Base-by-base conservation (phyloP, 1,140 invertebrate species). In the Pollicipes pollicipes region DNA sequence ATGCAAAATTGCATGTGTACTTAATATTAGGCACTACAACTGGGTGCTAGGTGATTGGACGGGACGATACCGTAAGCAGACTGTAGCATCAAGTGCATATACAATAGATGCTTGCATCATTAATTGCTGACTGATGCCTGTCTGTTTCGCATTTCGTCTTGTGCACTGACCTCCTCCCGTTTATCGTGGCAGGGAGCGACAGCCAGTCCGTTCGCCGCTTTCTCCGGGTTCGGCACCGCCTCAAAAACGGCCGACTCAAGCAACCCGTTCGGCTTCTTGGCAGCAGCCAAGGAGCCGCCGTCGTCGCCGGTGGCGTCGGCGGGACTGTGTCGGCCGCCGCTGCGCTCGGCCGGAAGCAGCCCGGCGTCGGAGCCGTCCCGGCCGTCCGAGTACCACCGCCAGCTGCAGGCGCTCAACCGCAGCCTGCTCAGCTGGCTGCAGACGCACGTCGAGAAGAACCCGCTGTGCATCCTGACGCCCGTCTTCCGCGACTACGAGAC, bases 401-500 rank as follows among this genome's bases (percentile, higher is more conserved):
- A 66, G 64, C 28, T 95, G 66, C 90, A 88, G 80, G 85, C 84
- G 67, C 81, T 97, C 26, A 97, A 97, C 81, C 84, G 88, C 78
- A 86, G 87, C 77, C 86, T 95, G n/a, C 81, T 87, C 0, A 83
- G 87, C 69, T 97, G 93, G 90, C 91, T 96, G 64, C 87, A 88
- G 76, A 84, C 86, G 72, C 88, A 95, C 79, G 86, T 95, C 1
- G 87, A 90, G 71, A 83, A 88, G 75, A 92, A 90, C 81, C 88
- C 91, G 4, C 85, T 88, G 74, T 92, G 91, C 78, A 88, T 93
- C 77, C 81, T 97, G 13, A 88, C 88, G 28, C 93, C 93, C 64
- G 88, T 95, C 76, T 95, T 96, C 79, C 84, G 85, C 72, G 92
- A 94, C 80, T 97, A 97, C 82, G 88, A 90, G 75, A 88, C 85